These are phyloP conservation scores for Caenorhabditis inopinata DNA, from an alignment of 1,140 invertebrate genomes.

Conservation along the genomic window DNA sequence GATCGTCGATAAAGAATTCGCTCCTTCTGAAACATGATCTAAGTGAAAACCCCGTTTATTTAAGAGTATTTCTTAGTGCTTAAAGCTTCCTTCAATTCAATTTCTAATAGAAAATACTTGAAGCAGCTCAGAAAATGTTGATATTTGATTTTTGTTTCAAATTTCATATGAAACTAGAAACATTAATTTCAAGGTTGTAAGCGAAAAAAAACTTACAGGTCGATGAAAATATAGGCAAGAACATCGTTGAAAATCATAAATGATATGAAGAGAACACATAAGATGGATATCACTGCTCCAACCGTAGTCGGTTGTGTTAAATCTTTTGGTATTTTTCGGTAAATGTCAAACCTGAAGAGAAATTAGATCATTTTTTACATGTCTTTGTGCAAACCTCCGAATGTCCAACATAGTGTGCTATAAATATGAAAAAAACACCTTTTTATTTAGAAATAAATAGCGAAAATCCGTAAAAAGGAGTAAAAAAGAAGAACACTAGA, in stretches of 20 bases:
- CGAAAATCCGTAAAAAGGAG: background rate
- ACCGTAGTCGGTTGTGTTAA: conserved; percentile 72
- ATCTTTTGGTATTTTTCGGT: conserved; percentile 74
- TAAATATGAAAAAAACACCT: conserved; percentile 12
- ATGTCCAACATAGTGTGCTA: conserved; percentile 11
- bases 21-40: conserved; percentile 67
- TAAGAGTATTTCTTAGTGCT: too few species aligned
- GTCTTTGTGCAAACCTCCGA: conserved; percentile 5
- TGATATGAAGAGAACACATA: conserved; percentile 71
- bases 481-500: background rate
- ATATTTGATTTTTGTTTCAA: too few species aligned
- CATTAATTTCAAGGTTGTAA: too few species aligned
- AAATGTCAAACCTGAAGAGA: conserved; percentile 71
- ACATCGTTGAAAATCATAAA: conserved; percentile 72
- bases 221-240: conserved; percentile 69
- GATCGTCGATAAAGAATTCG: conserved; percentile 72
- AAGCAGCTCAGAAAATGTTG: too few species aligned
- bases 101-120: too few species aligned
- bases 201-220: conserved; percentile 72
- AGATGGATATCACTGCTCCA: conserved; percentile 72
- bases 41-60: background rate
- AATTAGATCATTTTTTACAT: background rate
- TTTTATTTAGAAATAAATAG: conserved; percentile 14
- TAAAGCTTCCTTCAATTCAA: too few species aligned
- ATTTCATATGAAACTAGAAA: too few species aligned